These are phyloP conservation scores for Hirundichthys speculiger DNA, from an alignment of 2,113 vertebrate genomes.

Conservation along the genomic window DNA sequence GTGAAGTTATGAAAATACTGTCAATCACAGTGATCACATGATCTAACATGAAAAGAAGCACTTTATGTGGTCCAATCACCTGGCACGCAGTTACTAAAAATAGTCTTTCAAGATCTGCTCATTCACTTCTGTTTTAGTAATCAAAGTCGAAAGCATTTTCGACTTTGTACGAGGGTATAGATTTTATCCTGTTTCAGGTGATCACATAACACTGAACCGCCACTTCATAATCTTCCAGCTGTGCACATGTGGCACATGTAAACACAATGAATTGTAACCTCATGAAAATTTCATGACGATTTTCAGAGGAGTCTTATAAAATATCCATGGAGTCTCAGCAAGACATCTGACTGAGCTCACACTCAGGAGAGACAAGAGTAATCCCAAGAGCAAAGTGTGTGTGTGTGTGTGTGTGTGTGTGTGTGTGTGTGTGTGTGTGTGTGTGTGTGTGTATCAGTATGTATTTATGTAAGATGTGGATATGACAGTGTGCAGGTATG, in stretches of 20 bases:
- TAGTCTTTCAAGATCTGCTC: background rate
- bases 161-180: background rate
- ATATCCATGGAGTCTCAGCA: slow-evolving; percentile 66
- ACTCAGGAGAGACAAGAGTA: slow-evolving; percentile 29
- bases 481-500: background rate
- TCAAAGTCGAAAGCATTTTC: background rate
- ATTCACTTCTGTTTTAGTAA: background rate
- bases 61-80: too few relatives aligned
- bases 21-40: too few relatives aligned
- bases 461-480: background rate
- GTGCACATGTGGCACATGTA: slow-evolving; percentile 3
- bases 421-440: slow-evolving; percentile 1
- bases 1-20: too few relatives aligned
- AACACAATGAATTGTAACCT: slow-evolving; percentile 47
- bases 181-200: background rate
- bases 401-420: background rate
- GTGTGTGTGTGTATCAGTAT: background rate
- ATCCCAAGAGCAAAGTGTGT: slow-evolving; percentile 25
- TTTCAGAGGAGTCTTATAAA: slow-evolving; percentile 61
- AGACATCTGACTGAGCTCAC: slow-evolving; percentile 39
- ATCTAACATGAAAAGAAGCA: too few relatives aligned
- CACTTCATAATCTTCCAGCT: background rate
- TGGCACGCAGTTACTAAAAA: too few relatives aligned
- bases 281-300: slow-evolving; percentile 60
- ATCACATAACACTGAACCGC: slow-evolving; percentile 5